A percentile compares a stretch with the other conserved stretches of the same genome.
Conservation (phyloP, 1,140 invertebrate genomes). For the Zaprionus ghesquierei region DNA sequence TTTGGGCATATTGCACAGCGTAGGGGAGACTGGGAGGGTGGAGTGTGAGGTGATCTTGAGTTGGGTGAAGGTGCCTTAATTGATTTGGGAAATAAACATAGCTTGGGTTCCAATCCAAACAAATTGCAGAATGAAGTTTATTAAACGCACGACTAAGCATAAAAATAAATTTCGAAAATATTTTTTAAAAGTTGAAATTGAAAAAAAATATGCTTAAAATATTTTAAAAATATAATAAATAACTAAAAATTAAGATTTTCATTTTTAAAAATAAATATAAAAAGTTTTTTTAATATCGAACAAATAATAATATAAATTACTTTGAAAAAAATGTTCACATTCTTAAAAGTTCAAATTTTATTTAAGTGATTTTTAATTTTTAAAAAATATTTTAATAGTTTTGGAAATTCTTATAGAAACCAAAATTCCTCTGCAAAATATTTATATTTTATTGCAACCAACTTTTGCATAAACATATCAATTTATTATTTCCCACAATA, state of each 20-base stretch:
- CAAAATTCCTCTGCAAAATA: not conserved
- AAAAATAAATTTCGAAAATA: not conserved
- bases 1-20: constrained; percentile 56
- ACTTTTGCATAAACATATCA: constrained; percentile 2
- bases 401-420: not conserved
- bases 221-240: too few relatives aligned
- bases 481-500: constrained; percentile 13
- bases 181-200: not conserved
- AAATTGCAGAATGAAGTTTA: not conserved
- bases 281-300: not conserved
- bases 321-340: not conserved
- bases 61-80: constrained; percentile 14
- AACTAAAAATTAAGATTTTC: too few relatives aligned
- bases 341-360: not conserved
- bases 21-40: not conserved
- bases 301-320: not conserved
- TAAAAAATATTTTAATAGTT: not conserved
- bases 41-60: not conserved
- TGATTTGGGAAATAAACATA: constrained; percentile 22
- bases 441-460: not conserved
- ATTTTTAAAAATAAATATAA: too few relatives aligned
- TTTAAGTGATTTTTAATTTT: not conserved
- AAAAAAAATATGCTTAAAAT: too few relatives aligned
- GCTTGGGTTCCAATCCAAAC: constrained; percentile 10
- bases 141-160: not conserved